Evolutionary conservation across 53 echinoderm and acorn worm species (phyloP).

Genomic region (Henricia sp.): DNA sequence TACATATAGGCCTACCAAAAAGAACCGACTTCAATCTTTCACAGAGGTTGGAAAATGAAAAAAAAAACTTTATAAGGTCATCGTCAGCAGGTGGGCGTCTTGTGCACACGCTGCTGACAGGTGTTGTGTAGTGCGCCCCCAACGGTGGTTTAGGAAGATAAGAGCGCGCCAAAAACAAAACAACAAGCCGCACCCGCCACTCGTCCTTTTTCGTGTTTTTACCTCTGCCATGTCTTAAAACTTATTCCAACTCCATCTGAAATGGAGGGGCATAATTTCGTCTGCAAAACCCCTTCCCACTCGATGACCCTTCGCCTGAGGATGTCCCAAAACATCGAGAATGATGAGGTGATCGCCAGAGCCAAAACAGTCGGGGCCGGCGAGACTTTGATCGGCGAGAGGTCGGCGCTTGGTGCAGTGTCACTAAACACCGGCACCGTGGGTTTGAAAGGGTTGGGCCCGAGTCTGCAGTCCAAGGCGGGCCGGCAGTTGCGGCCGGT

Average conservation of each 20-base stretch:
- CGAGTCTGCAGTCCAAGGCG: constrained; percentile 66
- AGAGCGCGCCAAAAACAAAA: constrained; percentile 46
- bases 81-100: too few species aligned
- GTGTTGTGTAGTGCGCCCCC: too few species aligned
- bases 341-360: background rate
- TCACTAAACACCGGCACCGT: constrained; percentile 18
- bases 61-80: too few species aligned
- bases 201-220: too few species aligned
- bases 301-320: constrained; percentile 19
- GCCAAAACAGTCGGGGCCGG: background rate
- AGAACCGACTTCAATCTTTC: too few species aligned
- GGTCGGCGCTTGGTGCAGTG: constrained; percentile 14
- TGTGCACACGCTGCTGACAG: too few species aligned
- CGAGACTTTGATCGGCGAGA: constrained; percentile 14
- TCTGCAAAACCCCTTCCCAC: constrained; percentile 29
- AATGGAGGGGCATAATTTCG: constrained; percentile 31
- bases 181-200: constrained; percentile 13
- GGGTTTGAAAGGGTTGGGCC: constrained; percentile 28
- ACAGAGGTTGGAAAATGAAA: too few species aligned
- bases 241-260: too few species aligned
- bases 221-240: too few species aligned
- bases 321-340: background rate
- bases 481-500: constrained; percentile 80
- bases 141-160: too few species aligned
- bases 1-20: too few species aligned